phyloP scores from a whole-genome alignment of 2,888 invertebrate species.

The Poecilus cupreus region DNA sequence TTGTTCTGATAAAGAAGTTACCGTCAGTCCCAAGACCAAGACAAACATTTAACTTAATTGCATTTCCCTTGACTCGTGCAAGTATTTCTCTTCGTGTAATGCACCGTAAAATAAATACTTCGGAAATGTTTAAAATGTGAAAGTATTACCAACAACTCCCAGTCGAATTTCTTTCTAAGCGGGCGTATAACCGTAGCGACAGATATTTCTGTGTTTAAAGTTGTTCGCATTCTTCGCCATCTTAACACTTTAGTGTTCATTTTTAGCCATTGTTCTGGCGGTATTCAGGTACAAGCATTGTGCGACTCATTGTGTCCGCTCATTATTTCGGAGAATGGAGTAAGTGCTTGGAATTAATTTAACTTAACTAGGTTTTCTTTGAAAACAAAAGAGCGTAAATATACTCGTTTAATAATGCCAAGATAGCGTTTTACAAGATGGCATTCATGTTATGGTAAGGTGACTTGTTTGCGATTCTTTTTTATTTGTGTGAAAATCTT shows the following conservation, averaged over 20 bases:
- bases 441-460: neutral
- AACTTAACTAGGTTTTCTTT: constrained; percentile 43
- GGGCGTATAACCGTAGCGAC: neutral
- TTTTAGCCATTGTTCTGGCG: neutral
- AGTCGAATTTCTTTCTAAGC: neutral
- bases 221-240: neutral
- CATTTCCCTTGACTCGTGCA: neutral
- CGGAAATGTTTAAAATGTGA: constrained; percentile 3
- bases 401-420: constrained; percentile 29
- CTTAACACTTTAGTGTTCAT: constrained; percentile 33
- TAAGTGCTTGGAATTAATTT: constrained; percentile 36
- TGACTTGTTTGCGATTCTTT: too few relatives aligned
- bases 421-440: neutral
- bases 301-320: constrained; percentile 16
- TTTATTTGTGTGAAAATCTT: too few relatives aligned
- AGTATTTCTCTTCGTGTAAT: neutral
- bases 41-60: neutral
- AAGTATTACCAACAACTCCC: neutral
- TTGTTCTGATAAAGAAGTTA: neutral
- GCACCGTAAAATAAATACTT: constrained; percentile 22
- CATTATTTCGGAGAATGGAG: constrained; percentile 34
- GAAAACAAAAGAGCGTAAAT: constrained; percentile 41
- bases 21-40: neutral
- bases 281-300: constrained; percentile 28
- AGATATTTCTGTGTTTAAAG: constrained; percentile 4